phyloP scores from a whole-genome alignment of 37 sponge, comb jelly and placozoan species.

The Hormiphora californensis region DNA sequence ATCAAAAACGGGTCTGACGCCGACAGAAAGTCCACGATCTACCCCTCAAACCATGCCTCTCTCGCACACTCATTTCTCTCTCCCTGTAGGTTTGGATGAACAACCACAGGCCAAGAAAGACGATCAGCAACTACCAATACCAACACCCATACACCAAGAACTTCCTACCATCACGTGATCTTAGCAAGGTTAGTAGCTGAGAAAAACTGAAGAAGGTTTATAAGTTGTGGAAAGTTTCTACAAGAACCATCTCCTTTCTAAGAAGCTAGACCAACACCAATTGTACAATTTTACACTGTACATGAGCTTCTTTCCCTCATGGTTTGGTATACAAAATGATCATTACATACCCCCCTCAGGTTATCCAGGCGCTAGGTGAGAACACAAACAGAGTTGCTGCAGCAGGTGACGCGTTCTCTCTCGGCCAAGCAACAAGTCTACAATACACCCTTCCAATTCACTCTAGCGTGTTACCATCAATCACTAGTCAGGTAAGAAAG shows the following conservation, averaged over 20 bases:
- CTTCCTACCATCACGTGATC: slow-evolving; percentile 45
- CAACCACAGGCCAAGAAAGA: slow-evolving; percentile 15
- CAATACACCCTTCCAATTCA: slow-evolving; percentile 46
- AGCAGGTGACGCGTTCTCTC: slow-evolving; percentile 43
- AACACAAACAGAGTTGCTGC: too few relatives aligned
- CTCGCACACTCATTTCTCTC: too few relatives aligned
- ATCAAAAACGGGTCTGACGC: too few relatives aligned
- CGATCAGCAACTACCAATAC: not conserved
- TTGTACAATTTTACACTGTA: too few relatives aligned
- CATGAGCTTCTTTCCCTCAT: slow-evolving; percentile 24
- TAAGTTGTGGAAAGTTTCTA: too few relatives aligned
- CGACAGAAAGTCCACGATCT: too few relatives aligned
- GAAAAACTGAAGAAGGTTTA: too few relatives aligned
- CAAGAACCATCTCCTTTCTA: too few relatives aligned
- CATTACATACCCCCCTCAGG: not conserved
- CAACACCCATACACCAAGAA: slow-evolving; percentile 45
- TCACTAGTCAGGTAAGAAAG: too few relatives aligned
- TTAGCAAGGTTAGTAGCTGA: slow-evolving; percentile 30
- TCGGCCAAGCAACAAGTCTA: not conserved
- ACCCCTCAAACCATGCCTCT: too few relatives aligned
- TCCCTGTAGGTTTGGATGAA: slow-evolving; percentile 56
- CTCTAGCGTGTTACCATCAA: not conserved
- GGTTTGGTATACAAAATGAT: not conserved
- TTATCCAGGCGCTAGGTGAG: slow-evolving; percentile 42
- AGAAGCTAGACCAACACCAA: too few relatives aligned